phyloP scores from a whole-genome alignment of 1,140 invertebrate genomes.

The Pantala flavescens region DNA sequence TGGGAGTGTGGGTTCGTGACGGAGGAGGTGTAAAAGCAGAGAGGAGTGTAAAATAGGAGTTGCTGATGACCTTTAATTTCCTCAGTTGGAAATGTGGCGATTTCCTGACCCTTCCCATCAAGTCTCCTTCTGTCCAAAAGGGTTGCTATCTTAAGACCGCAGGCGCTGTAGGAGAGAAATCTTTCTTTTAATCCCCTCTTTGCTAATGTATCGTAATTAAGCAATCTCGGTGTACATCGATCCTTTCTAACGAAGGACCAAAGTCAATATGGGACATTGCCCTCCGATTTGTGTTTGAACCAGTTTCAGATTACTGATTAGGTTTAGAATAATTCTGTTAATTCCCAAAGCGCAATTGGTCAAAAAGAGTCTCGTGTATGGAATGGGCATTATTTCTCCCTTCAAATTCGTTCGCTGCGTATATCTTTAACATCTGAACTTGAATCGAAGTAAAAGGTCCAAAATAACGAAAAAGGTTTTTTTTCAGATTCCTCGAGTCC shows the following conservation, averaged over 20 bases:
- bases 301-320: too few relatives aligned
- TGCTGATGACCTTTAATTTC: neutral
- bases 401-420: neutral
- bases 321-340: too few relatives aligned
- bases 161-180: neutral
- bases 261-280: neutral
- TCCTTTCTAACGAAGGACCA: neutral
- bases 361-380: too few relatives aligned
- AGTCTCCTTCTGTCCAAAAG: slow-evolving; percentile 1
- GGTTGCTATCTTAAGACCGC: neutral
- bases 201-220: slow-evolving; percentile 3
- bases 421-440: too few relatives aligned
- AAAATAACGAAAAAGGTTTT: too few relatives aligned
- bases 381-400: neutral
- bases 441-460: too few relatives aligned
- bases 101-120: slow-evolving; percentile 2
- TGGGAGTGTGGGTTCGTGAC: neutral
- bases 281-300: too few relatives aligned
- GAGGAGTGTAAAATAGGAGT: neutral
- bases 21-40: neutral
- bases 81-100: neutral
- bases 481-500: too few relatives aligned
- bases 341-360: too few relatives aligned
- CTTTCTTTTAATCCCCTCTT: neutral
- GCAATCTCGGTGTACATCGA: neutral